phyloP scores from a whole-genome alignment of 2,113 vertebrate species.

The Ammodytes marinus region DNA sequence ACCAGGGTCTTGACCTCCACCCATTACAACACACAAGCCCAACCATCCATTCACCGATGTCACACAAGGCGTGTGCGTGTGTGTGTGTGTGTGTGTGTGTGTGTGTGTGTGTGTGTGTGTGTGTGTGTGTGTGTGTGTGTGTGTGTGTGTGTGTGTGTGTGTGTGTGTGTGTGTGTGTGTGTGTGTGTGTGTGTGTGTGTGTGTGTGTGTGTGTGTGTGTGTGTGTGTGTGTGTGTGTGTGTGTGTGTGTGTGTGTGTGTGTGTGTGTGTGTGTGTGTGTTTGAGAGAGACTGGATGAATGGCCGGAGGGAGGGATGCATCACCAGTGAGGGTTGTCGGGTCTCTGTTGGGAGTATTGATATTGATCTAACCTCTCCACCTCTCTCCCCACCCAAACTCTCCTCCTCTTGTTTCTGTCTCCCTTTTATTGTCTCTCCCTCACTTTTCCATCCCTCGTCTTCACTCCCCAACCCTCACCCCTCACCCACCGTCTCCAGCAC shows the following conservation, averaged over 20 bases:
- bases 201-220: conserved; percentile 30
- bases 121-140: not conserved
- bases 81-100: conserved; percentile 25
- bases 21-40: conserved; percentile 71
- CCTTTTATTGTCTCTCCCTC: conserved; percentile 64
- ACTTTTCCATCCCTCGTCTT: conserved; percentile 16
- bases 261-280: conserved; percentile 5
- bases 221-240: conserved; percentile 4
- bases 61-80: conserved; percentile 41
- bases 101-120: conserved; percentile 22
- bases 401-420: conserved; percentile 60
- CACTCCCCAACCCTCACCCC: not conserved
- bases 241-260: conserved; percentile 15
- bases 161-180: conserved; percentile 4
- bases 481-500: conserved; percentile 84
- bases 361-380: conserved; percentile 79
- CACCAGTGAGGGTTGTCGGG: conserved; percentile 53
- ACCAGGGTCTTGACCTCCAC: conserved; percentile 78
- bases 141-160: conserved; percentile 19
- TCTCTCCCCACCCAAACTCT: conserved; percentile 32
- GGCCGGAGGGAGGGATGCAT: conserved; percentile 46
- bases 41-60: conserved; percentile 68
- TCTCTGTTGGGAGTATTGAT: conserved; percentile 74
- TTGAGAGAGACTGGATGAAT: conserved; percentile 39
- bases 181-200: conserved; percentile 24